Percentiles rank a stretch among this genome's conserved stretches.
Conservation (phyloP, 2,888 invertebrate genomes). For the Timandra comae region DNA sequence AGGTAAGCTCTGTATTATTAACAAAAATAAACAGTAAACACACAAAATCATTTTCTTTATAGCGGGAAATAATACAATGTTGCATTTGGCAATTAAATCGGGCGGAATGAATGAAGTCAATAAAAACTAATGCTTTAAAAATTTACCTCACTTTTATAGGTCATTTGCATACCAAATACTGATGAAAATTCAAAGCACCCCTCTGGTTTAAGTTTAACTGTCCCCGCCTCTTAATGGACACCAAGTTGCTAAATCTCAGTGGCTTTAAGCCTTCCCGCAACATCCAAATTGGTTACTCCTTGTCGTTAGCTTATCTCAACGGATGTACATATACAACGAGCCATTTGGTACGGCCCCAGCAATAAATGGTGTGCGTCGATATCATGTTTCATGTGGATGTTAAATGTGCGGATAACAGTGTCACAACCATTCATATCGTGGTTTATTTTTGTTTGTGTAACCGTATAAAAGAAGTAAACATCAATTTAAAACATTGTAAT, state of each 20-base stretch:
- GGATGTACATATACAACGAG: conserved; percentile 23
- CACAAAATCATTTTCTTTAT: background rate
- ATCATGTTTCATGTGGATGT: conserved; percentile 13
- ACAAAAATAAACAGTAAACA: background rate
- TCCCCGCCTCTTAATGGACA: conserved; percentile 45
- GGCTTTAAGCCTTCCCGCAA: conserved; percentile 43
- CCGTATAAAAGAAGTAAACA: too few relatives aligned
- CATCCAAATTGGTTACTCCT: conserved; percentile 47
- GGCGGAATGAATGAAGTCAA: conserved; percentile 6
- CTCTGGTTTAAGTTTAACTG: conserved; percentile 43
- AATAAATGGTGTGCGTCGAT: conserved; percentile 18
- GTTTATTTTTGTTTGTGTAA: too few relatives aligned
- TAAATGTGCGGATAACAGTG: conserved; percentile 1
- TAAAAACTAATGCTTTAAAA: conserved; percentile 27
- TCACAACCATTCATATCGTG: too few relatives aligned
- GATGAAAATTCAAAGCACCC: conserved; percentile 43
- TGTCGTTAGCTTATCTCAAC: conserved; percentile 45
- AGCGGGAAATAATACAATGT: background rate
- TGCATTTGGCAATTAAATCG: background rate
- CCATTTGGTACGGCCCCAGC: conserved; percentile 18
- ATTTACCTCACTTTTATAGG: conserved; percentile 27
- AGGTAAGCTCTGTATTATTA: too few relatives aligned
- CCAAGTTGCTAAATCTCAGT: conserved; percentile 43
- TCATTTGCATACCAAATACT: conserved; percentile 43
- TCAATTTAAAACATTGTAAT: too few relatives aligned